phyloP scores from a whole-genome alignment of 2,113 vertebrate genomes.

The Larimichthys crocea region DNA sequence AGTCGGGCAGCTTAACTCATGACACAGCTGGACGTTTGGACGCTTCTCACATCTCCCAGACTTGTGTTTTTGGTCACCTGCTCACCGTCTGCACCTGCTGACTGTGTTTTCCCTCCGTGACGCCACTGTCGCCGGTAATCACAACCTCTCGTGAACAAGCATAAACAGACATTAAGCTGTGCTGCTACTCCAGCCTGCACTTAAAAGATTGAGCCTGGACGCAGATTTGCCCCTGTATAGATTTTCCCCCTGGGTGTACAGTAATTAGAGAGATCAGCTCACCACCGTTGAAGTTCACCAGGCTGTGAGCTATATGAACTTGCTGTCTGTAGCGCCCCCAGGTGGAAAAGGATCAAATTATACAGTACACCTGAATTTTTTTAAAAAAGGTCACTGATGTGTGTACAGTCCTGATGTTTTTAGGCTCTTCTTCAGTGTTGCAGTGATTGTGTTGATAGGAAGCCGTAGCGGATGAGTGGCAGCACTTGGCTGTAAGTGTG shows the following conservation, averaged over 20 bases:
- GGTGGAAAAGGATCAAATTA: constrained; percentile 41
- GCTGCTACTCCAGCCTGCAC: constrained; percentile 62
- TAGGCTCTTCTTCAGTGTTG: neutral
- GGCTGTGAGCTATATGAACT: neutral
- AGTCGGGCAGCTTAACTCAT: constrained; percentile 3
- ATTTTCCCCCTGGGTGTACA: constrained; percentile 22
- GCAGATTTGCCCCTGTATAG: constrained; percentile 40
- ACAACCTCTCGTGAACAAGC: constrained; percentile 40
- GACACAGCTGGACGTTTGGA: constrained; percentile 33
- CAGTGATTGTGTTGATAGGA: neutral
- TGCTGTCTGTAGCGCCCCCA: constrained; percentile 69
- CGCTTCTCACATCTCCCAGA: neutral
- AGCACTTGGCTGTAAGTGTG: constrained; percentile 20
- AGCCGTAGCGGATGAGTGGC: neutral
- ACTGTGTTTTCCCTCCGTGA: constrained; percentile 46
- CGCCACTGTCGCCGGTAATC: constrained; percentile 66
- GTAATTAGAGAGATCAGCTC: constrained; percentile 62
- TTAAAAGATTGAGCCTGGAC: constrained; percentile 70
- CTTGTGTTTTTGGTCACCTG: constrained; percentile 38
- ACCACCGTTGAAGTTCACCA: constrained; percentile 11
- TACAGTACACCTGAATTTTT: neutral
- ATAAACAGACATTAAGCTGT: constrained; percentile 71
- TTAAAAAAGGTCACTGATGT: neutral
- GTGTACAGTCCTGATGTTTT: neutral
- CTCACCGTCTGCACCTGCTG: constrained; percentile 65